Percentiles rank a stretch among this genome's conserved stretches.
Evolutionary conservation across 1,140 invertebrate genomes (phyloP).

Genomic region (Cotesia vestalis): DNA sequence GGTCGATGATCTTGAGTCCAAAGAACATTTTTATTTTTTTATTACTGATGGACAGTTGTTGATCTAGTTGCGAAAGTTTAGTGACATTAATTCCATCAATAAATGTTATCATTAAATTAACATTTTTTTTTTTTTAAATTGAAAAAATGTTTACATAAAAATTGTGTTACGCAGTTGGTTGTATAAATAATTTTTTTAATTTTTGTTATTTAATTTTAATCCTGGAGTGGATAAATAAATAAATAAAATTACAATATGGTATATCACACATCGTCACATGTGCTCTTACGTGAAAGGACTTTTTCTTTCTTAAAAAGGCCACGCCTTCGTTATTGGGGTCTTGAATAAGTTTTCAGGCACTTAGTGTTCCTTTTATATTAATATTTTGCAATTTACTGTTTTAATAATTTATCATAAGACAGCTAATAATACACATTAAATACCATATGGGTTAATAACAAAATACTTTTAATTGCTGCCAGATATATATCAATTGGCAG

Average conservation of each 20-base stretch:
- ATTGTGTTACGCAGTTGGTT: no score
- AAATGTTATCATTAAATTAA: no score
- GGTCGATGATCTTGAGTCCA: conserved; percentile 39
- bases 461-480: no score
- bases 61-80: not conserved
- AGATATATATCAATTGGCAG: no score
- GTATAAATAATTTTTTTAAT: no score
- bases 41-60: not conserved
- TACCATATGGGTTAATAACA: no score
- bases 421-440: no score
- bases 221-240: not conserved
- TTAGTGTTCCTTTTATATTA: not conserved
- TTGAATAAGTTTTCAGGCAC: conserved; percentile 11
- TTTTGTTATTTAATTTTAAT: no score
- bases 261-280: conserved; percentile 38
- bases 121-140: no score
- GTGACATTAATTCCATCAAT: not conserved
- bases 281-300: conserved; percentile 30
- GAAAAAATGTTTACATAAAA: no score
- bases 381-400: conserved; percentile 6
- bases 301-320: conserved; percentile 12
- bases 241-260: conserved; percentile 31
- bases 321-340: conserved; percentile 12
- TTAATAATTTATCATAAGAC: no score
- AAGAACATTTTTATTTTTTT: conserved; percentile 21